A percentile compares a stretch with the other conserved stretches of the same genome.
phyloP scores from a whole-genome alignment of 1,140 invertebrate genomes.

The Chironomus striatipennis region DNA sequence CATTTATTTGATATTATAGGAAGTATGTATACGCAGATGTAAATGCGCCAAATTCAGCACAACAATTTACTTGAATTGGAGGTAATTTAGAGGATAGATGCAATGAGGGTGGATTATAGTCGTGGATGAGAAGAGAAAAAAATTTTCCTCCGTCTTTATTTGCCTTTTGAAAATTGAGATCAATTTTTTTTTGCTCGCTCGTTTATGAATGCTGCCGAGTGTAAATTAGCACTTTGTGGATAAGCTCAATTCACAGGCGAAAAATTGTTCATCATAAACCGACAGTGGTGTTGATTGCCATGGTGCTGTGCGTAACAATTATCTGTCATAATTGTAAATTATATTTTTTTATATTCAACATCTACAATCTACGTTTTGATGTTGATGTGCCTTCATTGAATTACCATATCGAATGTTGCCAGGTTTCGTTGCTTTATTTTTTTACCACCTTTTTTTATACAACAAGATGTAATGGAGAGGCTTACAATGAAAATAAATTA shows the following conservation, averaged over 20 bases:
- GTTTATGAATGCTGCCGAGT: not conserved
- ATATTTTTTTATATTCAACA: not conserved
- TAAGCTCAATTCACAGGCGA: not conserved
- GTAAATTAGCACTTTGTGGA: slow-evolving; percentile 19
- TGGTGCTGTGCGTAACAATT: slow-evolving; percentile 13
- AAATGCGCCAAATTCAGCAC: slow-evolving; percentile 6
- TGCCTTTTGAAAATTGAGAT: not conserved
- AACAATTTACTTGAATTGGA: slow-evolving; percentile 14
- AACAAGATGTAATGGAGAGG: no score
- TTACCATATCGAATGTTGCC: not conserved
- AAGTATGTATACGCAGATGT: not conserved
- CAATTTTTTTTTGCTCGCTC: slow-evolving; percentile 6
- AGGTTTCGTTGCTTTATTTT: no score
- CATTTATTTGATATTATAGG: not conserved
- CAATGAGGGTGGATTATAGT: not conserved
- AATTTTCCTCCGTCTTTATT: not conserved
- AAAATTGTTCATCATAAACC: not conserved
- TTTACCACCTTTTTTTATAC: no score
- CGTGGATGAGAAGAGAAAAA: no score
- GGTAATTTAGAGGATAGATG: not conserved
- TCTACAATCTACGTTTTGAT: not conserved
- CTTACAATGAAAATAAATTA: no score
- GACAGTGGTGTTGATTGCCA: not conserved
- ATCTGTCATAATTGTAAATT: slow-evolving; percentile 17
- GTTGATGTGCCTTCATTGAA: not conserved